Evolutionary conservation across 2,113 vertebrate genomes (phyloP).

Genomic region (Notothenia rossii): DNA sequence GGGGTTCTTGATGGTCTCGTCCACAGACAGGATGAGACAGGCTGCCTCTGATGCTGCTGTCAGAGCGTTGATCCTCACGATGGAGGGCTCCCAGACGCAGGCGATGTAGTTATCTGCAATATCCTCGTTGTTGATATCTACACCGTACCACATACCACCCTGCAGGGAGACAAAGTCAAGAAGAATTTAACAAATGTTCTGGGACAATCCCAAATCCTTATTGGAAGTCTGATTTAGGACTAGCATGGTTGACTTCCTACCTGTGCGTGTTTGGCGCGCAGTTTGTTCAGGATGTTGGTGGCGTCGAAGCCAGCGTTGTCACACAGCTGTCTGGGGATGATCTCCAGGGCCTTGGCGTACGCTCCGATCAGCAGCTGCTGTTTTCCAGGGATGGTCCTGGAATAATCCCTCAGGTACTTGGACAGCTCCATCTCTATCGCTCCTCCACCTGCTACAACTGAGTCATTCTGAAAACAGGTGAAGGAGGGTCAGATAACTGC

Average conservation of each 20-base stretch:
- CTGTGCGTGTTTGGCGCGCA: conserved; percentile 97
- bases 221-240: background rate
- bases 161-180: conserved; percentile 46
- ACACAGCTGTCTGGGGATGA: conserved; percentile 97
- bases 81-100: conserved; percentile 95
- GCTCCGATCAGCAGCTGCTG: conserved; percentile 97
- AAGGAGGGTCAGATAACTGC: background rate
- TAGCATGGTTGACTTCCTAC: conserved; percentile 66
- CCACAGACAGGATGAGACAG: conserved; percentile 95
- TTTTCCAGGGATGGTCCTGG: conserved; percentile 96
- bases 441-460: conserved; percentile 93
- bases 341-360: conserved; percentile 96
- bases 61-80: conserved; percentile 94
- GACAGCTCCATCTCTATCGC: conserved; percentile 99
- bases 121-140: conserved; percentile 96
- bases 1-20: conserved; percentile 97
- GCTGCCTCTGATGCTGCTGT: conserved; percentile 95
- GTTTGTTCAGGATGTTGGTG: conserved; percentile 98
- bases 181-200: background rate
- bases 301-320: conserved; percentile 99
- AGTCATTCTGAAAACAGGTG: conserved; percentile 88
- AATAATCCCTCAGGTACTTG: conserved; percentile 94
- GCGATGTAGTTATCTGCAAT: conserved; percentile 93
- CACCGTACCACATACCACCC: conserved; percentile 95
- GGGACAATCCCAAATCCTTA: background rate